Evolutionary conservation across 2,113 vertebrate genomes (phyloP).

Genomic region (Phasianus colchicus): DNA sequence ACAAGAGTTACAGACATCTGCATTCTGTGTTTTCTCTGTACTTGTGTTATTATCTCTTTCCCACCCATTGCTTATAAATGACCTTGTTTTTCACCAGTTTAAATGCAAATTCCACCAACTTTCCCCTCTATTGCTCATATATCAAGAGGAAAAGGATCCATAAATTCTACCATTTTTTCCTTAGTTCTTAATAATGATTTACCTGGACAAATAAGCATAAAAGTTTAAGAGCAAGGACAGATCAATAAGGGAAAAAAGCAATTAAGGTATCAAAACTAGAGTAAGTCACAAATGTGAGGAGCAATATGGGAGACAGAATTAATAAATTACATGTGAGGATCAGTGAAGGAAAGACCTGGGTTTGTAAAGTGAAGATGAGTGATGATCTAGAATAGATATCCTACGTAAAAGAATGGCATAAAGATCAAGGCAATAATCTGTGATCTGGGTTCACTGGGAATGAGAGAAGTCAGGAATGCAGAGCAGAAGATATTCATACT

Average conservation of each 20-base stretch:
- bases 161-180: background rate
- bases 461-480: background rate
- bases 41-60: background rate
- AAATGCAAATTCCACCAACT: background rate
- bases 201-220: rapidly evolving
- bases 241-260: background rate
- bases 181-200: background rate
- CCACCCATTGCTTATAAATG: background rate
- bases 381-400: background rate
- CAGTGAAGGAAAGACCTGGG: background rate
- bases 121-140: background rate
- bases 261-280: background rate
- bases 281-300: background rate
- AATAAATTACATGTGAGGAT: background rate
- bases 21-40: background rate
- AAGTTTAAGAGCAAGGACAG: background rate
- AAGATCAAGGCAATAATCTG: background rate
- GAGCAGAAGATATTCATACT: background rate
- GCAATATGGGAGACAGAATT: background rate
- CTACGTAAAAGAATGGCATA: background rate
- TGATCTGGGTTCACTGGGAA: background rate
- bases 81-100: background rate
- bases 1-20: background rate
- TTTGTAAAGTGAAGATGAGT: background rate
- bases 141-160: background rate